Percentiles rank a stretch among this genome's conserved stretches.
Conservation (phyloP, 2,888 invertebrate genomes). For the Eupithecia subfuscata region DNA sequence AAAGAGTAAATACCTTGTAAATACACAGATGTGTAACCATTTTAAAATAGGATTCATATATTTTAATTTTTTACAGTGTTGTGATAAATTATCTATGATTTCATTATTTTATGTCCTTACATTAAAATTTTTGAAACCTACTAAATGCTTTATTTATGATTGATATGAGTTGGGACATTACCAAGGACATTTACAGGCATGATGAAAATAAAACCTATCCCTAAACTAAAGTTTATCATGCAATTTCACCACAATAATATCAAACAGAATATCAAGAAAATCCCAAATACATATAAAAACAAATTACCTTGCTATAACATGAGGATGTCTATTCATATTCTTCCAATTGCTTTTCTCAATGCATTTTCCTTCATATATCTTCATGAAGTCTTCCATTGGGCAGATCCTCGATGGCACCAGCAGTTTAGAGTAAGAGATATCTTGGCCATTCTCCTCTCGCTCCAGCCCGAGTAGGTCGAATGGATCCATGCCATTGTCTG, state of each 20-base stretch:
- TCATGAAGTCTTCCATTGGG: constrained; percentile 75
- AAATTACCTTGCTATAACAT: constrained; percentile 84
- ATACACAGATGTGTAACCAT: no score
- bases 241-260: constrained; percentile 18
- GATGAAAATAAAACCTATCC: background rate
- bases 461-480: constrained; percentile 94
- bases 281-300: constrained; percentile 13
- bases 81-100: background rate
- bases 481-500: constrained; percentile 92
- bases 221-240: constrained; percentile 18
- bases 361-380: constrained; percentile 78
- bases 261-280: constrained; percentile 2
- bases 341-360: constrained; percentile 70
- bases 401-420: constrained; percentile 88
- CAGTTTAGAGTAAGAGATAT: constrained; percentile 94
- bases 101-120: background rate
- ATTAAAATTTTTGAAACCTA: background rate
- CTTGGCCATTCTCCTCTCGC: constrained; percentile 93
- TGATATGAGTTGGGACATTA: constrained; percentile 16
- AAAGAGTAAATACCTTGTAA: no score
- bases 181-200: constrained; percentile 13
- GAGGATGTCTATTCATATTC: constrained; percentile 72
- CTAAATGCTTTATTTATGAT: constrained; percentile 20
- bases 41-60: background rate
- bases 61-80: background rate